Evolutionary conservation across 2,113 vertebrate species (phyloP), one percentile per base, ranked within the genome.

Genomic region (Marmota flaviventris): DNA sequence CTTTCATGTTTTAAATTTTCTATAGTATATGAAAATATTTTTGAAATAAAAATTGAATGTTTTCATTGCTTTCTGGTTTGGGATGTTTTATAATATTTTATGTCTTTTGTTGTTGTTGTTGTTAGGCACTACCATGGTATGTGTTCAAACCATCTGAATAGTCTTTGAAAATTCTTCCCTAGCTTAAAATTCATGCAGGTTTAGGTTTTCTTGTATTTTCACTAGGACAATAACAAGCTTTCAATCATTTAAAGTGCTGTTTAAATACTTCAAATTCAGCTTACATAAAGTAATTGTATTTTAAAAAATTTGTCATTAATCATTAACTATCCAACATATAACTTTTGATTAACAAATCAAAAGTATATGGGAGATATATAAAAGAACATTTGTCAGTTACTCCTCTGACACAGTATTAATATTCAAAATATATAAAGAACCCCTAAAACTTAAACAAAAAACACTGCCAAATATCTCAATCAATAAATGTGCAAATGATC

Each of bases 181-280:
- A 25, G n/a, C 8, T 87, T 81, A 27, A 81, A 92, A 75, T 5
- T 67, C 69, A 37, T 61, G 72, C 8, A 37, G 39, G 84, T 93
- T 95, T 93, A 58, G 12, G 56, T 58, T 93, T 76, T 85, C 2
- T 11, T 85, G 12, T 92, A 63, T 58, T 95, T 89, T 93, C 79
- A 56, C 2, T 42, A 37, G 69, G 42, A 48, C 34, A 22, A n/a
- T 53, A 91, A 87, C 45, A n/a, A 69, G 65, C 24, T 91, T 91
- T 93, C 4, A 95, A 0, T 89, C 89, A 83, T 48, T 76, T 91
- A 79, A 96, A 94, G 76, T 84, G 7, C 48, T 83, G 34, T 24
- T 91, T 16, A 81, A 90, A 61, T 82, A 45, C 76, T 84, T 91
- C 39, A 92, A 89, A 88, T 89, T 92, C 56, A 78, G 32, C 32